A percentile compares a stretch with the other conserved stretches of the same genome.
Evolutionary conservation across 2,113 vertebrate species (phyloP).

Genomic region (Acinonyx jubatus): DNA sequence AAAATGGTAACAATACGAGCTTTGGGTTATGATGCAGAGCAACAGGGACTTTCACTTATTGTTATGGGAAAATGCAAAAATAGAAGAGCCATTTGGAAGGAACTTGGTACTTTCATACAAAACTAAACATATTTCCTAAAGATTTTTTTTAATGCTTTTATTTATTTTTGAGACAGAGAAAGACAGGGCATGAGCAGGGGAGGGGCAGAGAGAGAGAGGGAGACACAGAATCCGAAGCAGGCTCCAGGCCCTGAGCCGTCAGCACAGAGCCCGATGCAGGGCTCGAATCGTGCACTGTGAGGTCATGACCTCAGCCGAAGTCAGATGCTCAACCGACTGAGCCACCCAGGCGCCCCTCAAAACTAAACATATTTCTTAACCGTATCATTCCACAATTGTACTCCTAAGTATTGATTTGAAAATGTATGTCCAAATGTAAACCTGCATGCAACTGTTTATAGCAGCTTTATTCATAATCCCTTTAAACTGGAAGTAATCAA

Average conservation of each 20-base stretch:
- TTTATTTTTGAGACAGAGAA: no score
- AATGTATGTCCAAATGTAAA: background rate
- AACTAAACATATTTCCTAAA: background rate
- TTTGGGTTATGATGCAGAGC: background rate
- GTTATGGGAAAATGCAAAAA: background rate
- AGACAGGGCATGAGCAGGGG: no score
- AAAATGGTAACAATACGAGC: background rate
- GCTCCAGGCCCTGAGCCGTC: no score
- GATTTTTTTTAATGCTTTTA: no score
- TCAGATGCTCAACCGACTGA: no score
- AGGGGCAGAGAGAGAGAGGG: no score
- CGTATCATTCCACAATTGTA: background rate
- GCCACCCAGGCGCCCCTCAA: no score
- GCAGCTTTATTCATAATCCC: background rate
- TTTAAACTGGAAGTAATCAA: background rate
- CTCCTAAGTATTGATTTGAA: background rate
- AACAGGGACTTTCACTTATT: background rate
- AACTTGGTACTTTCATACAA: background rate
- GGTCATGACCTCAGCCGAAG: no score
- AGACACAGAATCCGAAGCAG: no score
- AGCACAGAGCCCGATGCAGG: no score
- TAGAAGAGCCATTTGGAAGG: background rate
- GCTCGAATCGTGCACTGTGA: no score
- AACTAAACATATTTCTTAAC: background rate
- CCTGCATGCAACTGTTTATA: background rate